Conservation (phyloP, 1,140 invertebrate genomes). For the Cyrtorhinus lividipennis region DNA sequence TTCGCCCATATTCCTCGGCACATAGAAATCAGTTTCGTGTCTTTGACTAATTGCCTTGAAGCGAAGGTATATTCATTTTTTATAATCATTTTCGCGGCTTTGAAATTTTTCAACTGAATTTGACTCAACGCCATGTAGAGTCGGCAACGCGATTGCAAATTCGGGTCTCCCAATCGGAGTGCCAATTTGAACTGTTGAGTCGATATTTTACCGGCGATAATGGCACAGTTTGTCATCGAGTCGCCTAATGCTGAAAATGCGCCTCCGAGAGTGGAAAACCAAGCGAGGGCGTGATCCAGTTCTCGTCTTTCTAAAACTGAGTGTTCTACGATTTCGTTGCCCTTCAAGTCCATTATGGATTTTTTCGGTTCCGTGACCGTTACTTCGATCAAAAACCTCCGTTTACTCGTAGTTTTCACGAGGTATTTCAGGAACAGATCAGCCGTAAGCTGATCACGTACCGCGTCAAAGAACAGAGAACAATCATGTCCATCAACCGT, state of each 20-base stretch:
- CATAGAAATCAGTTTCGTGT: constrained; percentile 54
- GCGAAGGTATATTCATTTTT: constrained; percentile 44
- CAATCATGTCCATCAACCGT: not conserved
- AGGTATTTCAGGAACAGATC: not conserved
- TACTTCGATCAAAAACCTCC: not conserved
- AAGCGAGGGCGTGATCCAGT: constrained; percentile 74
- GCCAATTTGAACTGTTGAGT: constrained; percentile 65
- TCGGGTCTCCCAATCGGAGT: constrained; percentile 60
- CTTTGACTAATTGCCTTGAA: constrained; percentile 31
- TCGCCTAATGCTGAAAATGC: constrained; percentile 88
- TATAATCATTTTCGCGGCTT: constrained; percentile 48
- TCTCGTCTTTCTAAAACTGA: constrained; percentile 44
- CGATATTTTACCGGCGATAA: constrained; percentile 75
- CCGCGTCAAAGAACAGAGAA: not conserved
- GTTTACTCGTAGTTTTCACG: not conserved
- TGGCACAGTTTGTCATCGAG: constrained; percentile 58
- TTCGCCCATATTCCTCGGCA: constrained; percentile 73
- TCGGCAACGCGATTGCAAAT: constrained; percentile 58
- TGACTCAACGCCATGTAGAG: constrained; percentile 76
- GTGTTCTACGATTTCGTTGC: constrained; percentile 19
- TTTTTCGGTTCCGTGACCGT: not conserved
- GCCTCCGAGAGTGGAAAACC: constrained; percentile 90
- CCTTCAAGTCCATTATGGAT: constrained; percentile 15
- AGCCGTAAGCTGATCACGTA: no score
- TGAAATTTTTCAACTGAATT: constrained; percentile 59